Conservation (phyloP, 2,797 vertebrate genomes). For the Lophius americanus region DNA sequence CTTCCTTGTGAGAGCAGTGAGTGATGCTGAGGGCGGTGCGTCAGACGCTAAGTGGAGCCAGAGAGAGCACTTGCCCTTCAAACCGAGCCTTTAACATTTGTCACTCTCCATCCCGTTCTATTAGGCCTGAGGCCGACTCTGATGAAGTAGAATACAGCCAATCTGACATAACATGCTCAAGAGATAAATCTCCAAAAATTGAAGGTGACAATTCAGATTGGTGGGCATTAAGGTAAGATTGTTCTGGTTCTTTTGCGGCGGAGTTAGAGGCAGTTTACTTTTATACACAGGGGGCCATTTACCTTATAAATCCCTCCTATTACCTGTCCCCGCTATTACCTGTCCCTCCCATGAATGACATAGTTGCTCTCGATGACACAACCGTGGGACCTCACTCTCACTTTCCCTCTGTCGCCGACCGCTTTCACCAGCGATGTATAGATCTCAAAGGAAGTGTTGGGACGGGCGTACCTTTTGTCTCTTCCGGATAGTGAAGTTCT, state of each 20-base stretch:
- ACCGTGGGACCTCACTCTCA: conserved; percentile 53
- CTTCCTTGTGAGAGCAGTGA: background rate
- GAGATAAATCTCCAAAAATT: conserved; percentile 69
- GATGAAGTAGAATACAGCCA: conserved; percentile 60
- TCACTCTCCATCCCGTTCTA: conserved; percentile 39
- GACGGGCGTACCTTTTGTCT: conserved; percentile 89
- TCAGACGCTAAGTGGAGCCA: conserved; percentile 9
- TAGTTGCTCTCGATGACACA: conserved; percentile 66
- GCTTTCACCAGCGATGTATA: conserved; percentile 48
- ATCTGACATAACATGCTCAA: conserved; percentile 64
- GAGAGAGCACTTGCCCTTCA: conserved; percentile 59
- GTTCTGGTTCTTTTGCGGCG: conserved; percentile 65
- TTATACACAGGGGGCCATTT: conserved; percentile 64
- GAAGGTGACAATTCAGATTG: conserved; percentile 78
- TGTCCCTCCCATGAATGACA: conserved; percentile 62
- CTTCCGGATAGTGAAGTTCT: conserved; percentile 95
- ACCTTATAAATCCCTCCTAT: conserved; percentile 67
- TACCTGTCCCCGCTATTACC: conserved; percentile 55
- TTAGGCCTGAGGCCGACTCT: conserved; percentile 43
- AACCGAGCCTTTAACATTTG: conserved; percentile 51
- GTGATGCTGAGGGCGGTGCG: conserved; percentile 3
- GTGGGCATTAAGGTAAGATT: conserved; percentile 69
- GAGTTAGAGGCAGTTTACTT: conserved; percentile 66
- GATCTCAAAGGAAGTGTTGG: conserved; percentile 37
- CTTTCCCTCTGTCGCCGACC: conserved; percentile 50